phyloP scores from a whole-genome alignment of 2,113 vertebrate genomes.

The Sinocyclocheilus anophthalmus region DNA sequence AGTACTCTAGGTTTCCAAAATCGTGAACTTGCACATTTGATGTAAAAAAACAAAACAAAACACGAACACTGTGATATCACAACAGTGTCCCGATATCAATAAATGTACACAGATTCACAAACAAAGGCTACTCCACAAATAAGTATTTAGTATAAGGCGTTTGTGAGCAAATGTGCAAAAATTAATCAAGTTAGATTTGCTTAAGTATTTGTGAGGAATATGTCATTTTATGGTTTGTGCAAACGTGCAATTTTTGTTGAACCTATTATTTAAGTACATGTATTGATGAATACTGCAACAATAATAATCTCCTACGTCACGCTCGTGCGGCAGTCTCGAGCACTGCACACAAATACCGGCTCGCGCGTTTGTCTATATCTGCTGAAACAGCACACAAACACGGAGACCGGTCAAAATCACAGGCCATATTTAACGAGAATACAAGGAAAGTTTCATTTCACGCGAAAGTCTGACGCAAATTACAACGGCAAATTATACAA shows the following conservation, averaged over 20 bases:
- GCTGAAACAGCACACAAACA: slow-evolving; percentile 29
- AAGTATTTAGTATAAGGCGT: too few species aligned
- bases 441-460: too few species aligned
- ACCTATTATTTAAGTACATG: not conserved
- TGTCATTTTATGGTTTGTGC: not conserved
- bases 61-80: too few species aligned
- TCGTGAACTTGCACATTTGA: too few species aligned
- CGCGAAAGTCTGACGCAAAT: not conserved
- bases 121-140: too few species aligned
- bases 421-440: not conserved
- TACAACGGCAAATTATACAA: not conserved
- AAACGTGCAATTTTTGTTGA: not conserved
- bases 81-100: too few species aligned
- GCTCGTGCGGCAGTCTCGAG: not conserved
- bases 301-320: not conserved
- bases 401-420: not conserved
- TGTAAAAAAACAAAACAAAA: too few species aligned
- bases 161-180: too few species aligned
- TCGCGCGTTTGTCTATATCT: slow-evolving; percentile 9
- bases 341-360: slow-evolving; percentile 15
- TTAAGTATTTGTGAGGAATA: not conserved
- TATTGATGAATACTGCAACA: not conserved
- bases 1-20: too few species aligned
- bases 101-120: too few species aligned
- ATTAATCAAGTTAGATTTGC: too few species aligned